Evolutionary conservation across 1,140 invertebrate species (phyloP).

Genomic region (Trachymyrmex cornetzi): DNA sequence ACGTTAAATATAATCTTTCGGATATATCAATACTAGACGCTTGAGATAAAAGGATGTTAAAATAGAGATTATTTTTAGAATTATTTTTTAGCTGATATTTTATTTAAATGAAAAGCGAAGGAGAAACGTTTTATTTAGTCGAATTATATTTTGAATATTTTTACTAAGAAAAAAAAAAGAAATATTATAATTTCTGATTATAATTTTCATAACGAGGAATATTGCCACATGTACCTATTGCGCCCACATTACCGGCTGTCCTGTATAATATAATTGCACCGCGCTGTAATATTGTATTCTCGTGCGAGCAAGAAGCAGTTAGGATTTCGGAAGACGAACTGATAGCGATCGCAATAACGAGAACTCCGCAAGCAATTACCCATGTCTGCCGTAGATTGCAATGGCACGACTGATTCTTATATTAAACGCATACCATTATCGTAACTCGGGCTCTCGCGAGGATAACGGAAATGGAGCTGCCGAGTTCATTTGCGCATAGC

Average conservation of each 20-base stretch:
- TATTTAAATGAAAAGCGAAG: neutral
- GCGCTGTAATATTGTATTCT: constrained; percentile 49
- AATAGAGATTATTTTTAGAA: neutral
- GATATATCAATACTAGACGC: neutral
- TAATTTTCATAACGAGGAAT: neutral
- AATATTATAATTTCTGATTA: neutral
- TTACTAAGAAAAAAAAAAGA: neutral
- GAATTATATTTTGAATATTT: neutral
- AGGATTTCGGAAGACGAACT: constrained; percentile 40
- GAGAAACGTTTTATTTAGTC: neutral
- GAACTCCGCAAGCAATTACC: constrained; percentile 63
- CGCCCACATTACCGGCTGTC: neutral
- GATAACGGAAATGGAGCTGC: constrained; percentile 67
- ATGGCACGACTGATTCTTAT: constrained; percentile 64
- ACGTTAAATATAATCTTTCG: neutral
- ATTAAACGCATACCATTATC: constrained; percentile 69
- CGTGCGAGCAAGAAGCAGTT: constrained; percentile 42
- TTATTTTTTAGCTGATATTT: neutral
- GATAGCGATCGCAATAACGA: constrained; percentile 64
- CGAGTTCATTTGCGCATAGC: constrained; percentile 53
- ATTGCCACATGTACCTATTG: neutral
- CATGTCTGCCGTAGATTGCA: constrained; percentile 58
- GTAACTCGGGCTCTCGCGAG: constrained; percentile 62
- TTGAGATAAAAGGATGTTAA: neutral
- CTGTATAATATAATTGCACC: constrained; percentile 38